Conservation (phyloP, 1,140 invertebrate species). For the Carposina sasakii region DNA sequence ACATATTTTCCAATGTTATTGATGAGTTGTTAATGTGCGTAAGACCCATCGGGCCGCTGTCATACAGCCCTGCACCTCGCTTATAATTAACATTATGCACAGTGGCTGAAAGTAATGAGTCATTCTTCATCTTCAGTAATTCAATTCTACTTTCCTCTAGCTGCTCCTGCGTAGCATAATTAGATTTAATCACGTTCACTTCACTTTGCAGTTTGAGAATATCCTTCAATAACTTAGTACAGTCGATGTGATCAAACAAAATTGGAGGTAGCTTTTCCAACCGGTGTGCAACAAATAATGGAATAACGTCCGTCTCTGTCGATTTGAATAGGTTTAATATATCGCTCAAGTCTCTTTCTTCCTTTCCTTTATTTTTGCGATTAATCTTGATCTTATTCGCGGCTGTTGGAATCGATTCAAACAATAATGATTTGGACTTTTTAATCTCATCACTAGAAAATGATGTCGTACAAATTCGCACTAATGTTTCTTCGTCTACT, state of each 20-base stretch:
- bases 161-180: not conserved
- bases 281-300: constrained; percentile 10
- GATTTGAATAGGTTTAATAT: constrained; percentile 16
- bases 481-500: constrained; percentile 20
- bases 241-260: constrained; percentile 13
- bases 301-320: constrained; percentile 3
- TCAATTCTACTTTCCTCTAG: constrained; percentile 5
- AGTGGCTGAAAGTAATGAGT: too few relatives aligned
- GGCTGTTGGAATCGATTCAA: too few relatives aligned
- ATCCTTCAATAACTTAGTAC: constrained; percentile 11
- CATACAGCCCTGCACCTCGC: too few relatives aligned
- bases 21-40: not conserved
- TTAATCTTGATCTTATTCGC: constrained; percentile 1
- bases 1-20: too few relatives aligned
- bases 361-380: constrained; percentile 17
- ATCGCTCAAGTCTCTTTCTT: constrained; percentile 13
- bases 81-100: too few relatives aligned
- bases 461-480: constrained; percentile 17
- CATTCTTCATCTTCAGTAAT: not conserved
- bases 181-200: too few relatives aligned
- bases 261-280: constrained; percentile 13
- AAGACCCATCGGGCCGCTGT: constrained; percentile 9
- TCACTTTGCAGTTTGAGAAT: not conserved
- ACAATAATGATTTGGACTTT: constrained; percentile 16
- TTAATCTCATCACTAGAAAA: constrained; percentile 18